Evolutionary conservation across 2,797 vertebrate genomes (phyloP), one percentile per base, ranked within the genome.

Genomic region (Catamblyrhynchus diadema): DNA sequence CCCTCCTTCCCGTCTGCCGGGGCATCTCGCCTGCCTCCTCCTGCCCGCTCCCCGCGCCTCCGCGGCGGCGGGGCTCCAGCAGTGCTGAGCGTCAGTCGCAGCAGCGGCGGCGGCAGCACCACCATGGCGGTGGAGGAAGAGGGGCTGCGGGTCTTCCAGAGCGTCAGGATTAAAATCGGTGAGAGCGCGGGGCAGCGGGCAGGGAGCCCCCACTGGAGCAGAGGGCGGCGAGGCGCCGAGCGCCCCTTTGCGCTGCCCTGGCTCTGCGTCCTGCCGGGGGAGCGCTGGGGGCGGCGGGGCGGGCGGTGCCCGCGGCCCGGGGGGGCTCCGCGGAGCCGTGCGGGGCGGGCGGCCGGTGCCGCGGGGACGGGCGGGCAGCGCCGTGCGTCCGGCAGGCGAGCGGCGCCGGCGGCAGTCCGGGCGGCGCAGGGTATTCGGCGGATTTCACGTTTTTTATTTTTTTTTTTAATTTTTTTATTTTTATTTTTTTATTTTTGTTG

Each of bases 81-180:
- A 10, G 51, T 51, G 62, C 88, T 64, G 88, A 83, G 57, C 42
- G 42, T 50, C 97, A 97, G 81, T 82, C 79, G 44, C 64, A 37
- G 44, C 64, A 37, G 67, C 47, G 60, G 79, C 79, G 41, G 45
- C 77, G 13, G 8, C 67, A 41, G 6, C 71, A 78, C 71, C 96
- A 80, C 77, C 96, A 99, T 99, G 99, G 99, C 99, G 98, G 99
- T 99, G 95, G 99, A 99, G 97, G 99, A 99, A 97, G 99, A 99
- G 98, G 99, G 99, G 95, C 99, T 99, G 35, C 98, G 99, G 93
- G 98, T 99, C 88, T 99, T 99, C 95, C 99, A 99, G 98, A 99
- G 99, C 98, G 99, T 99, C 97, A 99, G 98, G 98, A 99, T 99
- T 97, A 99, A 99, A 98, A 99, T 99, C 97, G 99, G 99, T 99